These are phyloP conservation scores for Byasa hedistus DNA, from an alignment of 2,888 invertebrate genomes.

Conservation along the genomic window DNA sequence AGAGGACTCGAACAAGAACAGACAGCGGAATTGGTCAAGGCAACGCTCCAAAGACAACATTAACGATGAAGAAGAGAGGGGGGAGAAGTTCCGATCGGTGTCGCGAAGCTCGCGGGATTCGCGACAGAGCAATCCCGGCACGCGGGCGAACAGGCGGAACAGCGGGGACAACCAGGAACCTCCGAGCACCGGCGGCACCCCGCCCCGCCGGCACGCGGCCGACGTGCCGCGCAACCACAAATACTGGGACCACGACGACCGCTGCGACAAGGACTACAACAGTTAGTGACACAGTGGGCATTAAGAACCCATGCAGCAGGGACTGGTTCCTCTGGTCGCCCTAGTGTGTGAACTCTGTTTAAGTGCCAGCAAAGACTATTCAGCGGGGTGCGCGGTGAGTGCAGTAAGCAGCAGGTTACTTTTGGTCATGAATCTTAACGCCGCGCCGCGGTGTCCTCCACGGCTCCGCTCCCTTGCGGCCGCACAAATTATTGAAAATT, in stretches of 20 bases:
- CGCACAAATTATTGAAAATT: slow-evolving; percentile 28
- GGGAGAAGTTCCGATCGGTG: slow-evolving; percentile 37
- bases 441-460: background rate
- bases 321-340: slow-evolving; percentile 25
- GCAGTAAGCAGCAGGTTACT: background rate
- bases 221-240: slow-evolving; percentile 69
- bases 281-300: slow-evolving; percentile 55
- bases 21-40: slow-evolving; percentile 57
- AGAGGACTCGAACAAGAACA: slow-evolving; percentile 57
- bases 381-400: too few relatives aligned
- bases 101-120: slow-evolving; percentile 45
- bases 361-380: too few relatives aligned
- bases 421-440: background rate
- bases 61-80: slow-evolving; percentile 54
- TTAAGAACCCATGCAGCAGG: slow-evolving; percentile 13
- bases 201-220: slow-evolving; percentile 56
- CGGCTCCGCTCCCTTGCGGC: slow-evolving; percentile 8
- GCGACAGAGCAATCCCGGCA: slow-evolving; percentile 43
- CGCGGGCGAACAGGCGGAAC: slow-evolving; percentile 47
- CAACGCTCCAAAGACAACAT: slow-evolving; percentile 62
- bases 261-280: slow-evolving; percentile 71
- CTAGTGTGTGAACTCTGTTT: background rate
- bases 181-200: slow-evolving; percentile 43
- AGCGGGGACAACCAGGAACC: slow-evolving; percentile 48
- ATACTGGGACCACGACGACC: slow-evolving; percentile 74